Base-by-base conservation (phyloP, 2,797 vertebrate genomes). In the Rhinatrema bivittatum region DNA sequence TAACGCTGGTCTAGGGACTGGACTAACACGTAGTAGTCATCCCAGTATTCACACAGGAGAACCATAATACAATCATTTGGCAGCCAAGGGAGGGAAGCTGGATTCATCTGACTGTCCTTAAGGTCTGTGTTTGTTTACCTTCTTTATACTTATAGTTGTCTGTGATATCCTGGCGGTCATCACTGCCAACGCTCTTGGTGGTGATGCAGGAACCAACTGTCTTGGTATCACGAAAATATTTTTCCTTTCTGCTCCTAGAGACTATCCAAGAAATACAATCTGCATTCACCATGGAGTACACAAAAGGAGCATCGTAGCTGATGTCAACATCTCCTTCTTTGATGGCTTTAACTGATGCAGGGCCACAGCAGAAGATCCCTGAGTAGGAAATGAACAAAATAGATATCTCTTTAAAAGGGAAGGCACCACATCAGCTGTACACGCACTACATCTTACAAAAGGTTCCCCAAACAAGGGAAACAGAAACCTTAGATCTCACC, bases 361-460 rank as follows among this genome's bases (percentile, higher is more conserved):
- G 93, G 4, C 93, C 93, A 1, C 91, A 97, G 70, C 85, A 87
- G 58, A 72, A 95, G 16, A 87, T 75, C 14, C 91, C 93, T 98
- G 7, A 3, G 31, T 2, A 33, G 36, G 16, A 28, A 28, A n/a
- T 30, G 36, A 21, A 42, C 11, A 1, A 0, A 5, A 29, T 23
- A 29, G 7, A 19, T 4, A 7, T n/a, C 3, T 15, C n/a, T 22
- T 11, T 16, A 3, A 8, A 25, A 24, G 3, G 6, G 11, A 11
- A 24, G 23, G 12, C 7, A 13, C 7, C 13, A 25, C 7, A 3
- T 7, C 25, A 12, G 25, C 12, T 3, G 4, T n/a, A 25, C 7
- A 25, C 23, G n/a, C 12, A 25, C 8, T 13, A 7, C n/a, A n/a
- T n/a, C n/a, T n/a, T n/a, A n/a, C n/a, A n/a, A n/a, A n/a, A n/a